Conservation (phyloP, 2,888 invertebrate genomes). For the Cantharis lateralis region DNA sequence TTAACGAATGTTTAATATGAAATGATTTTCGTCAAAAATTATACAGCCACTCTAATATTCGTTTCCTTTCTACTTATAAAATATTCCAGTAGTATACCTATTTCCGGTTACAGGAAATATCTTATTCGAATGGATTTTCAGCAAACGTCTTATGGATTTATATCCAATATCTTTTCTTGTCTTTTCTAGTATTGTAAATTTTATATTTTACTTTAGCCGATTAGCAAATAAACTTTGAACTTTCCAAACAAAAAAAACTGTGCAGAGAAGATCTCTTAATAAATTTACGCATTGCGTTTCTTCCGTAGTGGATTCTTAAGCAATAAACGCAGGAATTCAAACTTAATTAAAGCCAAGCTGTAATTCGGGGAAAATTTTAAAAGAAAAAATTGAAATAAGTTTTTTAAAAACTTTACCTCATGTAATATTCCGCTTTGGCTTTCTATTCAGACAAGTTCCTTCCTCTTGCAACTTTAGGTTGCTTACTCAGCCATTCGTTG, state of each 20-base stretch:
- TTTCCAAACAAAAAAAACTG: neutral
- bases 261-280: neutral
- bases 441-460: neutral
- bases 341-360: neutral
- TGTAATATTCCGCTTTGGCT: neutral
- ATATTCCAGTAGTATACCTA: slow-evolving; percentile 5
- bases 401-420: neutral
- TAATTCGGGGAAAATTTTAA: neutral
- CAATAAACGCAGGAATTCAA: too few species aligned
- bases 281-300: neutral
- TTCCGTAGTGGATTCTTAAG: neutral
- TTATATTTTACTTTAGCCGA: neutral
- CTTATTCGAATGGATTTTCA: slow-evolving; percentile 8
- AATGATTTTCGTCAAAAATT: neutral
- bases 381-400: neutral
- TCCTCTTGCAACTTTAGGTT: neutral
- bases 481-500: neutral
- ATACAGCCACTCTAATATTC: neutral
- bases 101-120: slow-evolving; percentile 16
- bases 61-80: neutral
- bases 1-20: neutral
- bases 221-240: neutral
- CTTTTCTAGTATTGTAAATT: neutral
- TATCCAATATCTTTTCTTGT: slow-evolving; percentile 5
- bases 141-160: slow-evolving; percentile 6